Conservation (phyloP, 1,140 invertebrate species). For the Drepana arcuata region DNA sequence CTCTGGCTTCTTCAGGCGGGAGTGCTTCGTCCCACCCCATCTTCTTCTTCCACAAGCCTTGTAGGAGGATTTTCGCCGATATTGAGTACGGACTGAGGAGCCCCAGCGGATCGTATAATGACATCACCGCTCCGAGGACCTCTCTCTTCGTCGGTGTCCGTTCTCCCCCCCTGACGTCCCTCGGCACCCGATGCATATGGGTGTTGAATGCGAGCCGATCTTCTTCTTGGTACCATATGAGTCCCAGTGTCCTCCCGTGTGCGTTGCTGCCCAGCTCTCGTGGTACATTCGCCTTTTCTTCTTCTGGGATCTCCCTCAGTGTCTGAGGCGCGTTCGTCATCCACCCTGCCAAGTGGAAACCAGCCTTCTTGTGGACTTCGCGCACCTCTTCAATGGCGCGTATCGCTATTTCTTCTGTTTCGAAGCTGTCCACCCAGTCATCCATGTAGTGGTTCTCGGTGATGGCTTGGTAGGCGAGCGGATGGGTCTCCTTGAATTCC, state of each 20-base stretch:
- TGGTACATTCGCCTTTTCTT: neutral
- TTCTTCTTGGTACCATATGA: neutral
- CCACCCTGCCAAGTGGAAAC: neutral
- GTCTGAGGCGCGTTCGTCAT: neutral
- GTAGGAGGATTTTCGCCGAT: slow-evolving; percentile 29
- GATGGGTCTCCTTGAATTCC: slow-evolving; percentile 13
- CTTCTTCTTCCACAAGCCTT: slow-evolving; percentile 29
- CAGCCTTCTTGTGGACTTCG: neutral
- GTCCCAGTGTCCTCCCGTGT: neutral
- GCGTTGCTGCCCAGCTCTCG: neutral
- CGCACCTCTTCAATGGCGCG: neutral
- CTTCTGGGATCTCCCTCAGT: neutral
- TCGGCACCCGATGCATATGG: neutral
- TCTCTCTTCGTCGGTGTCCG: slow-evolving; percentile 5
- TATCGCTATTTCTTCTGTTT: slow-evolving; percentile 2
- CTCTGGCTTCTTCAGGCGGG: neutral
- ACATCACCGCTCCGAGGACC: slow-evolving; percentile 2
- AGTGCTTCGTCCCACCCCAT: slow-evolving; percentile 36
- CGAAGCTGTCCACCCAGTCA: slow-evolving; percentile 35
- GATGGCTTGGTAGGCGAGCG: slow-evolving; percentile 26
- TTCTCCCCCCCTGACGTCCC: neutral
- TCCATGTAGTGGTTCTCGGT: slow-evolving; percentile 43
- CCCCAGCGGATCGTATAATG: slow-evolving; percentile 39
- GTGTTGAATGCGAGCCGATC: neutral
- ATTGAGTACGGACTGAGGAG: slow-evolving; percentile 25